Conservation (phyloP, 2,888 invertebrate species). For the Lamellibrachia satsuma region DNA sequence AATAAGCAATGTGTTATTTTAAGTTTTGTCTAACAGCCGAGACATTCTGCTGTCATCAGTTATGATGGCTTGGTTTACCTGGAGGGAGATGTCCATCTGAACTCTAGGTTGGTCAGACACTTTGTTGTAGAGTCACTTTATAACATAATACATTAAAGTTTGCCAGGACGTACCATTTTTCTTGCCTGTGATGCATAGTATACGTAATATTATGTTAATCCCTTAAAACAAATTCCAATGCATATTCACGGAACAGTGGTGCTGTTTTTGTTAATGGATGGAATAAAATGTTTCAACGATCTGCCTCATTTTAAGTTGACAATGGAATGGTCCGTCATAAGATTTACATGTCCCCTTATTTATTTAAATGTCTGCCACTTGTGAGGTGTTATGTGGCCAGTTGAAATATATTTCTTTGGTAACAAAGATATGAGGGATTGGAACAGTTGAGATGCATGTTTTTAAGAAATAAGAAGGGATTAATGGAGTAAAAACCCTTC, state of each 20-base stretch:
- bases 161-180: not conserved
- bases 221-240: too few species aligned
- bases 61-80: not conserved
- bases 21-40: not conserved
- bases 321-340: not conserved
- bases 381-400: not conserved
- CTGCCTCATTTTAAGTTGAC: not conserved
- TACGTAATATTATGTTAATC: not conserved
- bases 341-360: too few species aligned
- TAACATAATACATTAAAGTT: not conserved
- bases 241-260: not conserved
- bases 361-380: too few species aligned
- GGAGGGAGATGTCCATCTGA: not conserved
- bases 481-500: too few species aligned
- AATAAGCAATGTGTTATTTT: not conserved
- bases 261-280: not conserved
- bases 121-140: not conserved
- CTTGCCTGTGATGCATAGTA: not conserved
- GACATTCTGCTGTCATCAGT: not conserved
- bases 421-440: too few species aligned
- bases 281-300: not conserved
- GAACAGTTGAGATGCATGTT: too few species aligned
- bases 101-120: not conserved
- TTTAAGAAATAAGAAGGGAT: too few species aligned
- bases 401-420: not conserved